A percentile compares a stretch with the other conserved stretches of the same genome.
Evolutionary conservation across 2,797 vertebrate genomes (phyloP).

Genomic region (Okamejei kenojei): DNA sequence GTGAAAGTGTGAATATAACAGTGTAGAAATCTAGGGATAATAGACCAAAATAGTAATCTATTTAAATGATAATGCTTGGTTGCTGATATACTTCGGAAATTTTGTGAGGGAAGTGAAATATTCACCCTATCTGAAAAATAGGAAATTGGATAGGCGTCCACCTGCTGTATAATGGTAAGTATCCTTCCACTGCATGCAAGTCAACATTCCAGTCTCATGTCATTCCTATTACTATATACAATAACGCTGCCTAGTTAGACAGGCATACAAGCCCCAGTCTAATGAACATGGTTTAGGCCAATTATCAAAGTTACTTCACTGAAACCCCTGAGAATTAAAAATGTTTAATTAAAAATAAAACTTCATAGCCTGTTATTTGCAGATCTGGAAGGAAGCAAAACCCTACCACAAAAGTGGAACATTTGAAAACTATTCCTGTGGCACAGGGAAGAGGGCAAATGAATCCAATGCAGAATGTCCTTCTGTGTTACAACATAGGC

Average conservation of each 20-base stretch:
- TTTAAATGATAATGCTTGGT: constrained; percentile 9
- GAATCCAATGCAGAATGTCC: constrained; percentile 21
- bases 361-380: background rate
- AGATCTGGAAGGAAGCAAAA: constrained; percentile 3
- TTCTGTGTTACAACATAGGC: constrained; percentile 31
- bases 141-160: background rate
- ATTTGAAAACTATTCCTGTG: constrained; percentile 8
- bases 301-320: constrained; percentile 28
- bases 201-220: background rate
- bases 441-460: background rate
- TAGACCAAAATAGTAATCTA: background rate
- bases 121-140: background rate
- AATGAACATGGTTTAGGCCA: background rate
- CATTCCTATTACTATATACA: constrained; percentile 21
- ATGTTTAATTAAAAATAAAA: constrained; percentile 8
- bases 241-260: background rate
- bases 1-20: background rate
- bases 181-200: background rate
- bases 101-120: constrained; percentile 14
- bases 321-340: constrained; percentile 27
- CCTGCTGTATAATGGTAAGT: background rate
- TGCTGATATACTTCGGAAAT: background rate
- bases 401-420: constrained; percentile 19
- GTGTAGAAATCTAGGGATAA: background rate
- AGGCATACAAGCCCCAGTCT: background rate